Conservation (phyloP, 2,113 vertebrate genomes). For the Heliornis fulica region DNA sequence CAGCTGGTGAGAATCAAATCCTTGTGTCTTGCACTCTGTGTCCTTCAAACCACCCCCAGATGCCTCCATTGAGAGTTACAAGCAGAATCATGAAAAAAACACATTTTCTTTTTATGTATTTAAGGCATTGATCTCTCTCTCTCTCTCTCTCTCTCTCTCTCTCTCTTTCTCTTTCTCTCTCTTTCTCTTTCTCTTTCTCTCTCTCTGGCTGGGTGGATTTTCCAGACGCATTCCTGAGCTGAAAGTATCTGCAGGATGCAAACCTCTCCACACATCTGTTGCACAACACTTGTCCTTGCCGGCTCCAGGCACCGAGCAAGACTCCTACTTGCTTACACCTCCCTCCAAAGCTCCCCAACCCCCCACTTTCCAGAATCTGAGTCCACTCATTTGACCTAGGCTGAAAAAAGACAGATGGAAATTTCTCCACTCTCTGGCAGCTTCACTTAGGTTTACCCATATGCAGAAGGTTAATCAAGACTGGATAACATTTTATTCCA, state of each 20-base stretch:
- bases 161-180: too few relatives aligned
- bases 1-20: not conserved
- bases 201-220: not conserved
- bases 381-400: not conserved
- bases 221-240: conserved; percentile 9
- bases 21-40: not conserved
- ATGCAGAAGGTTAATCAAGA: not conserved
- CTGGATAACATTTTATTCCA: not conserved
- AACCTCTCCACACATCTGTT: not conserved
- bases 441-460: not conserved
- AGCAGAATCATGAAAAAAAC: not conserved
- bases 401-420: not conserved
- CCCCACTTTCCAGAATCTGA: not conserved
- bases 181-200: too few relatives aligned
- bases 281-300: rapidly evolving
- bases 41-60: not conserved
- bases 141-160: not conserved
- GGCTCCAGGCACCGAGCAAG: not conserved
- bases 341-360: not conserved
- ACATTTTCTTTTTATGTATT: not conserved
- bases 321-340: rapidly evolving
- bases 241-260: not conserved
- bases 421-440: not conserved
- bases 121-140: not conserved
- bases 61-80: not conserved